Percentiles rank a stretch among this genome's conserved stretches.
Conservation (phyloP, 2,888 invertebrate genomes). For the Plebejus anna region DNA sequence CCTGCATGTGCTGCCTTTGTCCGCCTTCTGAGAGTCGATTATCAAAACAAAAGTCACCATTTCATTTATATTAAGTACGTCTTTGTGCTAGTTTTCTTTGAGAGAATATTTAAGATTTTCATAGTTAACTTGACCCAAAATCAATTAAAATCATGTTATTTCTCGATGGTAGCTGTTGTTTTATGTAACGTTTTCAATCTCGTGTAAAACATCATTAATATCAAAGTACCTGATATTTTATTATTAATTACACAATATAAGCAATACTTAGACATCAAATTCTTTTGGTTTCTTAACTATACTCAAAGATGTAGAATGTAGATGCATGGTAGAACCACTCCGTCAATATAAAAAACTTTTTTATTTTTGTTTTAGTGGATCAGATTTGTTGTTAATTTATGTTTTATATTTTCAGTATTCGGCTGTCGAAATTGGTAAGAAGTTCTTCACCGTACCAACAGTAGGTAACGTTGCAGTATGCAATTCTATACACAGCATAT, state of each 20-base stretch:
- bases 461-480: not conserved
- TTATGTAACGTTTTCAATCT: no score
- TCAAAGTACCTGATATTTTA: no score
- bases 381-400: not conserved
- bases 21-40: conserved; percentile 25
- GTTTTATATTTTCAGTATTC: not conserved
- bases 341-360: no score
- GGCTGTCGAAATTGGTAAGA: not conserved
- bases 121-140: not conserved
- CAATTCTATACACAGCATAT: no score
- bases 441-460: not conserved
- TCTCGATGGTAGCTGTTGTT: no score
- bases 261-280: no score
- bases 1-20: conserved; percentile 20
- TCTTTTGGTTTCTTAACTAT: no score
- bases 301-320: no score
- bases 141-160: not conserved
- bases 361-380: not conserved
- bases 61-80: conserved; percentile 20
- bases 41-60: conserved; percentile 26
- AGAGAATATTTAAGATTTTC: not conserved
- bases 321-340: no score
- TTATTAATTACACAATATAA: no score
- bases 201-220: no score
- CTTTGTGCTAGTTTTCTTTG: conserved; percentile 5